A percentile compares a stretch with the other conserved stretches of the same genome.
Evolutionary conservation across 2,113 vertebrate species (phyloP).

Genomic region (Dryoscopus gambensis): DNA sequence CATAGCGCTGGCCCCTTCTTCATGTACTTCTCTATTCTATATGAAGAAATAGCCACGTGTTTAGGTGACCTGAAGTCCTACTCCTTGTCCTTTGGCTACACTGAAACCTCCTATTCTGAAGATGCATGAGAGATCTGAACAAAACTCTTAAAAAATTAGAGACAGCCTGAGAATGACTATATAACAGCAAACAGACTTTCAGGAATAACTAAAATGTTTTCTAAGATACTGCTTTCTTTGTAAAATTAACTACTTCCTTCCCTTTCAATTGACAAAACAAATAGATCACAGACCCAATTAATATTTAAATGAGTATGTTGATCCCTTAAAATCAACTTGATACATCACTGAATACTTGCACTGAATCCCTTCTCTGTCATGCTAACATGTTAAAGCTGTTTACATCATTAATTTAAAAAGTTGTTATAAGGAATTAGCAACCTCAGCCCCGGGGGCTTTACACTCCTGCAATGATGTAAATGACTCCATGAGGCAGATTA

Average conservation of each 20-base stretch:
- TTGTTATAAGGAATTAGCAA: conserved; percentile 32
- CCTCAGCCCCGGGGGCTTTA: neutral
- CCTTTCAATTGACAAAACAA: neutral
- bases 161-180: neutral
- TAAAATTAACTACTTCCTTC: neutral
- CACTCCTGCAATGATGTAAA: neutral
- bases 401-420: conserved; percentile 28
- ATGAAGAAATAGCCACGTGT: rapidly evolving
- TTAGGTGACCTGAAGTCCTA: neutral
- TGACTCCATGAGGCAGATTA: neutral
- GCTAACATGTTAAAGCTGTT: neutral
- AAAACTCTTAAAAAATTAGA: neutral
- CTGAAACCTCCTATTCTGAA: neutral
- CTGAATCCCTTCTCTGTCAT: neutral
- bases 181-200: neutral
- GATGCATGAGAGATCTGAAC: neutral
- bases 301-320: neutral
- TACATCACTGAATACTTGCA: neutral
- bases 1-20: neutral
- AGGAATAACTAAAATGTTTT: neutral
- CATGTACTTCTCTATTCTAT: neutral
- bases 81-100: neutral
- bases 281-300: neutral
- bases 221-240: neutral
- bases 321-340: conserved; percentile 9